These are phyloP conservation scores for Colossoma macropomum DNA, from an alignment of 2,113 vertebrate genomes.

Conservation along the genomic window DNA sequence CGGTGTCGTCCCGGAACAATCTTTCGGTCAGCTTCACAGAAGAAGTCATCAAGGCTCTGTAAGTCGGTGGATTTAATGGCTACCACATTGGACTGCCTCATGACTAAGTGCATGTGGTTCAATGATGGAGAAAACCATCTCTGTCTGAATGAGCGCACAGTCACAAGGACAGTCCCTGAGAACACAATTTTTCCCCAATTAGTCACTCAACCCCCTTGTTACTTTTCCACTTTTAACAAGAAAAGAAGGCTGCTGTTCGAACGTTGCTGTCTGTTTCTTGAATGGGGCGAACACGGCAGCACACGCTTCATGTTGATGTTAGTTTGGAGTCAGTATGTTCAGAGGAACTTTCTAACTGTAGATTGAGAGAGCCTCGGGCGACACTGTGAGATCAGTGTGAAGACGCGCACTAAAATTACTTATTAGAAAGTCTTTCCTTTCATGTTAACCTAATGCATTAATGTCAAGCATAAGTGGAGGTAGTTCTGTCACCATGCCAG, in stretches of 20 bases:
- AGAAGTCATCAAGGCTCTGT: neutral
- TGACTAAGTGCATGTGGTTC: constrained; percentile 65
- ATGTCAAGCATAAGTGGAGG: neutral
- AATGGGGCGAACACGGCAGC: neutral
- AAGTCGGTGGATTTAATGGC: constrained; percentile 38
- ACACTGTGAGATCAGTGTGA: neutral
- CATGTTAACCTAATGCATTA: neutral
- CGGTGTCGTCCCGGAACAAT: neutral
- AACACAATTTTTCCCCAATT: constrained; percentile 66
- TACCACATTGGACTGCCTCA: constrained; percentile 64
- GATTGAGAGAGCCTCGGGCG: neutral
- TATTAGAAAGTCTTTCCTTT: neutral
- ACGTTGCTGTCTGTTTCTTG: constrained; percentile 47
- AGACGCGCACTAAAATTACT: neutral
- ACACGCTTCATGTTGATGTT: neutral
- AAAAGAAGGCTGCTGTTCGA: constrained; percentile 65
- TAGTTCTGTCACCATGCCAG: constrained; percentile 6
- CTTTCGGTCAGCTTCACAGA: constrained; percentile 23
- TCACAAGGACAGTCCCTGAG: constrained; percentile 66
- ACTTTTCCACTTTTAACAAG: constrained; percentile 62
- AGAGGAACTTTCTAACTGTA: constrained; percentile 6
- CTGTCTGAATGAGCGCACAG: constrained; percentile 37
- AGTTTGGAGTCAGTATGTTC: neutral
- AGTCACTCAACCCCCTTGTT: constrained; percentile 66
- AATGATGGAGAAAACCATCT: constrained; percentile 63